Percentiles rank a stretch among this genome's conserved stretches.
Evolutionary conservation across 2,888 invertebrate genomes (phyloP).

Genomic region (Pristionchus arcanus): DNA sequence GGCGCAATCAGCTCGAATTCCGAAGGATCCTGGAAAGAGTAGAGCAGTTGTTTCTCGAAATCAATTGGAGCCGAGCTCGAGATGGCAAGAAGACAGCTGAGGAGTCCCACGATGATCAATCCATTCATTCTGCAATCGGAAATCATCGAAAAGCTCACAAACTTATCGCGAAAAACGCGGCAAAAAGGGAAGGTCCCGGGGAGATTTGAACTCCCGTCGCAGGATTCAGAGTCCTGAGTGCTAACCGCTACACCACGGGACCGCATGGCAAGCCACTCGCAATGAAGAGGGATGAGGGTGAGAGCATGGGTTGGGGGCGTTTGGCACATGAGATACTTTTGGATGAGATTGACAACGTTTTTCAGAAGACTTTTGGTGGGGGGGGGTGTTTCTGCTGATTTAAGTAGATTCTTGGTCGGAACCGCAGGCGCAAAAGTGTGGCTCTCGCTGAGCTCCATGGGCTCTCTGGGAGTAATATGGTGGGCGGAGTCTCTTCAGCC

Average conservation of each 20-base stretch:
- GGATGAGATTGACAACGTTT: not conserved
- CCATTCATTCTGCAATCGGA: conserved; percentile 29
- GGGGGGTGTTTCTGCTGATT: not conserved
- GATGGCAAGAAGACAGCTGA: conserved; percentile 51
- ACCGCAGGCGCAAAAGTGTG: not conserved
- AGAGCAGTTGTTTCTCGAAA: conserved; percentile 66
- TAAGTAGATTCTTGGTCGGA: not conserved
- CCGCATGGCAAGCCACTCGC: not conserved
- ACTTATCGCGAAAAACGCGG: not conserved
- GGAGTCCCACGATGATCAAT: conserved; percentile 27
- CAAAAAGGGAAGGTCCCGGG: conserved; percentile 38
- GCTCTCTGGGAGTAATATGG: not conserved
- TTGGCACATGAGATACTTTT: not conserved
- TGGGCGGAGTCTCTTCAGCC: conserved; percentile 5
- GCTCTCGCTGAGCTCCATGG: not conserved
- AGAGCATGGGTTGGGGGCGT: too few species aligned
- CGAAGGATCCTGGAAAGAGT: conserved; percentile 66
- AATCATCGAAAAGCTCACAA: not conserved
- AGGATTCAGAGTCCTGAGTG: conserved; percentile 67
- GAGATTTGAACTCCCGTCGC: conserved; percentile 61
- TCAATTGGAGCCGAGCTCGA: conserved; percentile 61
- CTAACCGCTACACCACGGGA: conserved; percentile 65
- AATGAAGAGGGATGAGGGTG: not conserved
- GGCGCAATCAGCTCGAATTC: conserved; percentile 57
- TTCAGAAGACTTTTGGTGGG: not conserved